Evolutionary conservation across 2,113 vertebrate genomes (phyloP).

Genomic region (Ranitomeya imitator): DNA sequence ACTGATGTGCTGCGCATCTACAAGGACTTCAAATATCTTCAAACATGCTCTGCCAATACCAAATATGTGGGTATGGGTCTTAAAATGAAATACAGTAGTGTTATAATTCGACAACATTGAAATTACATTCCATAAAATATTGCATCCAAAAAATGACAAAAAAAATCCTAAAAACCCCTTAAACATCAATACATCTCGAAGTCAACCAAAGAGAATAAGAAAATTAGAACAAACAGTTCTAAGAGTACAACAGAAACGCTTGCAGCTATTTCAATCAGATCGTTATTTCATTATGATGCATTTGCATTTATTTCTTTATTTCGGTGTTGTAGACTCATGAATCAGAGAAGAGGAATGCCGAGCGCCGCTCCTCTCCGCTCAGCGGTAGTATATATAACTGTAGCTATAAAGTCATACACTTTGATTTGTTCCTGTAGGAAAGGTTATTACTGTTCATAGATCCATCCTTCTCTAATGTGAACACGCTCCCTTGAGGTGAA

Average conservation of each 20-base stretch:
- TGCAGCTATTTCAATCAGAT: constrained; percentile 7
- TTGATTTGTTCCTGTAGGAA: constrained; percentile 46
- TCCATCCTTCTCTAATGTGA: constrained; percentile 42
- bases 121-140: neutral
- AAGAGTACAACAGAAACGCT: neutral
- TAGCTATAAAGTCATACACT: constrained; percentile 48
- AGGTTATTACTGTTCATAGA: constrained; percentile 47
- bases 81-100: neutral
- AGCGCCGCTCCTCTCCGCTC: neutral
- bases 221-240: neutral
- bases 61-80: too few species aligned
- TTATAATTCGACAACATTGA: neutral
- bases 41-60: too few species aligned
- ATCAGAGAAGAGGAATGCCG: constrained; percentile 1
- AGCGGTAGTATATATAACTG: constrained; percentile 34
- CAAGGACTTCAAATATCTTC: too few species aligned
- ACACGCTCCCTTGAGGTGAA: constrained; percentile 33
- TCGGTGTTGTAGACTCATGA: constrained; percentile 3
- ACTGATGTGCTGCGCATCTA: too few species aligned
- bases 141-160: neutral
- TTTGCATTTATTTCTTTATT: constrained; percentile 23
- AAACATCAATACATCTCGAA: neutral
- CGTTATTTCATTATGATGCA: neutral
- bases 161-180: neutral
- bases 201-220: neutral